A percentile compares a stretch with the other conserved stretches of the same genome.
These are phyloP conservation scores for Drosophila bunnanda DNA, from an alignment of 2,888 invertebrate species.

Conservation along the genomic window DNA sequence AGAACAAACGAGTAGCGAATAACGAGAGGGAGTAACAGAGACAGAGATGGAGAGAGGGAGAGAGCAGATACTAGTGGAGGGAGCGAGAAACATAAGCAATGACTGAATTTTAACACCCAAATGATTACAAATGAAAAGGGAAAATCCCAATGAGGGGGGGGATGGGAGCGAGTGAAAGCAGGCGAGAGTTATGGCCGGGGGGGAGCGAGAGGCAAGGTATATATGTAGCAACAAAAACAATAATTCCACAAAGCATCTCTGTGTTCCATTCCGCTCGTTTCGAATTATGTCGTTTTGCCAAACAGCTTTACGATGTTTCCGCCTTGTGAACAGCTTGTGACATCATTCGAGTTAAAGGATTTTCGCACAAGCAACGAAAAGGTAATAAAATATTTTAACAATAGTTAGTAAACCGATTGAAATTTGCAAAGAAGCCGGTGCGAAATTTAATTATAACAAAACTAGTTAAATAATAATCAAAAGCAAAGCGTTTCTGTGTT, in stretches of 20 bases:
- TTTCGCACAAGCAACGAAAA: not conserved
- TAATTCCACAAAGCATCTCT: not conserved
- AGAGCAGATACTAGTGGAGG: not conserved
- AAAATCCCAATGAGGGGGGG: not conserved
- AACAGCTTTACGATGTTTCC: slow-evolving; percentile 15
- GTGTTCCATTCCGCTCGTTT: slow-evolving; percentile 33
- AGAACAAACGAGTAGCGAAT: not conserved
- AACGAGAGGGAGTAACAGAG: not conserved
- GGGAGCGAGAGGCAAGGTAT: slow-evolving; percentile 16
- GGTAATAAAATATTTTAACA: not conserved
- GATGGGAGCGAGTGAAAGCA: not conserved
- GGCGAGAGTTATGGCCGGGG: not conserved
- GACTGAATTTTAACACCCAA: slow-evolving; percentile 78
- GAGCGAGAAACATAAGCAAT: slow-evolving; percentile 46
- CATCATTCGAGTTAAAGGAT: slow-evolving; percentile 6
- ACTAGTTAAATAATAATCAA: not conserved
- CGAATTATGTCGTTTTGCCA: slow-evolving; percentile 25
- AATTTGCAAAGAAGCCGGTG: not conserved
- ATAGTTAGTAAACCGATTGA: not conserved
- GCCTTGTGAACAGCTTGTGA: slow-evolving; percentile 19
- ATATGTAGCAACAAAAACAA: not conserved
- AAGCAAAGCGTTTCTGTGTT: not conserved
- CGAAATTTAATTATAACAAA: not conserved
- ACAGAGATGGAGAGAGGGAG: not conserved
- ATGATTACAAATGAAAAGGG: slow-evolving; percentile 79